Conservation (phyloP, 92 coral and sea anemone species). For the Palythoa heliodiscus region DNA sequence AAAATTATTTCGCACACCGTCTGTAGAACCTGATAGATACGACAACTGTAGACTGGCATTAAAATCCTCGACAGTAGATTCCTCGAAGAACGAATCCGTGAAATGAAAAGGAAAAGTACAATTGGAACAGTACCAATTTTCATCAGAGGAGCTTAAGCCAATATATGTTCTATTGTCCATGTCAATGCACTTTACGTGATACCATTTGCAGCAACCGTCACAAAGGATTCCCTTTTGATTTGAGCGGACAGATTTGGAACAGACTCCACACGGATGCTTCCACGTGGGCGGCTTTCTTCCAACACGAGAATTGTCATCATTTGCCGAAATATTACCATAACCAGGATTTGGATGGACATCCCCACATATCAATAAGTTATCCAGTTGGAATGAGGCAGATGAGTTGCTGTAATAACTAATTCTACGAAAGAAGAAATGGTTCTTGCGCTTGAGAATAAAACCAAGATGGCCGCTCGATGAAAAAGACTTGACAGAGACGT, state of each 20-base stretch:
- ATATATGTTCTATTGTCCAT: constrained; percentile 39
- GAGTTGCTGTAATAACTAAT: constrained; percentile 35
- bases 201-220: constrained; percentile 53
- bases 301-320: constrained; percentile 22
- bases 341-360: constrained; percentile 51
- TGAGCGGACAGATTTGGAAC: constrained; percentile 41
- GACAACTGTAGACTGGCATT: not conserved
- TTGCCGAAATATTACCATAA: constrained; percentile 31
- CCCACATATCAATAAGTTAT: constrained; percentile 37
- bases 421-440: constrained; percentile 42
- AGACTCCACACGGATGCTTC: constrained; percentile 45
- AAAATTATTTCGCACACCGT: constrained; percentile 7
- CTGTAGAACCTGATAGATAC: constrained; percentile 18
- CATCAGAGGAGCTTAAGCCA: constrained; percentile 48
- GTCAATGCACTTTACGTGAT: constrained; percentile 45
- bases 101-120: constrained; percentile 48
- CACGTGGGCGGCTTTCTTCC: constrained; percentile 50
- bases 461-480: not conserved
- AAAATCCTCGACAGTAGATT: constrained; percentile 5
- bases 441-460: constrained; percentile 29
- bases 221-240: constrained; percentile 53
- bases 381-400: constrained; percentile 41
- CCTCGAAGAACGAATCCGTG: constrained; percentile 52
- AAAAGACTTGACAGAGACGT: constrained; percentile 11
- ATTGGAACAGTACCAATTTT: constrained; percentile 38